phyloP scores from a whole-genome alignment of 2,888 invertebrate genomes.

The Phyllotreta cruciferae region DNA sequence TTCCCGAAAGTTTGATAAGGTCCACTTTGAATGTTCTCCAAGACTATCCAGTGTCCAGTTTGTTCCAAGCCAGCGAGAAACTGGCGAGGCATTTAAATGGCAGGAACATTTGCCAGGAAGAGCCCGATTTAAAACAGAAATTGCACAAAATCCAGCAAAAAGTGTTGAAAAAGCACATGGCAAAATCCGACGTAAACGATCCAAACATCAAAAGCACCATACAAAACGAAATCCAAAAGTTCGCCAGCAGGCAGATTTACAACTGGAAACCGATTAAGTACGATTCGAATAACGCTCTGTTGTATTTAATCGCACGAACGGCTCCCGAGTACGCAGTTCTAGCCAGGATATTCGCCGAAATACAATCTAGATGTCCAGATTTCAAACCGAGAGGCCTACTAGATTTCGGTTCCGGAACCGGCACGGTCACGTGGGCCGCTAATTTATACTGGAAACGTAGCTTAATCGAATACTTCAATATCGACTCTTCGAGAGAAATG shows the following conservation, averaged over 20 bases:
- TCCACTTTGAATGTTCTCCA: conserved; percentile 64
- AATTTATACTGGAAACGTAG: conserved; percentile 73
- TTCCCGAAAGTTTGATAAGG: conserved; percentile 69
- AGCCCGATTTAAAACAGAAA: conserved; percentile 61
- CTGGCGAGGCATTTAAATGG: conserved; percentile 68
- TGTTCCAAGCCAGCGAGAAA: conserved; percentile 64
- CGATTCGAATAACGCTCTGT: conserved; percentile 68
- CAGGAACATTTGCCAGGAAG: conserved; percentile 72
- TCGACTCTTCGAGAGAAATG: conserved; percentile 84
- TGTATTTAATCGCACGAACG: conserved; percentile 76
- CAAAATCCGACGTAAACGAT: conserved; percentile 58
- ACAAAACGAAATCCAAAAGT: conserved; percentile 64
- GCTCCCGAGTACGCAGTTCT: conserved; percentile 80
- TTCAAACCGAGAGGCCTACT: conserved; percentile 81
- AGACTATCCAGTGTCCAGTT: conserved; percentile 67
- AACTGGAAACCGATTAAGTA: conserved; percentile 79
- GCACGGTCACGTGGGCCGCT: conserved; percentile 67
- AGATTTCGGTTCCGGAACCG: conserved; percentile 92
- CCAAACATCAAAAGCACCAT: conserved; percentile 61
- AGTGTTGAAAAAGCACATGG: conserved; percentile 53
- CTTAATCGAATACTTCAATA: conserved; percentile 83
- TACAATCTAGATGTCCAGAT: conserved; percentile 67
- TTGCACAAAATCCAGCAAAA: conserved; percentile 58
- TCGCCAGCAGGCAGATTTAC: conserved; percentile 69
- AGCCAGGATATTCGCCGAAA: conserved; percentile 75